Conservation (phyloP, 2,797 vertebrate species). For the Buceros bicornis region DNA sequence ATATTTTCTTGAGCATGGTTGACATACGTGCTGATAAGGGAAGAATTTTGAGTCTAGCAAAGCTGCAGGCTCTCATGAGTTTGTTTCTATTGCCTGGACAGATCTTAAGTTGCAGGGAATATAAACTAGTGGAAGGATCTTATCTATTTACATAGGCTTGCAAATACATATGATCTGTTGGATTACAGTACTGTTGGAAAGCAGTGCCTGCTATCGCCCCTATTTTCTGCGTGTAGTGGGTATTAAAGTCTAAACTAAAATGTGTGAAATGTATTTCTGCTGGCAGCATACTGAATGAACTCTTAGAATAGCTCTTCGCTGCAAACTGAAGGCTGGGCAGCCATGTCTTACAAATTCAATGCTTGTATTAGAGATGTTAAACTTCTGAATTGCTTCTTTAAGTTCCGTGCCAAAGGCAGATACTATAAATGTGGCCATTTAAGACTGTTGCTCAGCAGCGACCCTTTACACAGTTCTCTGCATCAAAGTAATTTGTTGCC, state of each 20-base stretch:
- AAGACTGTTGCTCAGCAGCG: background rate
- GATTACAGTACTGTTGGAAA: constrained; percentile 25
- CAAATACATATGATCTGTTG: constrained; percentile 6
- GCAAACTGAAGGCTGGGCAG: background rate
- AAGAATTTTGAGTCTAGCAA: background rate
- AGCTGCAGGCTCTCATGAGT: background rate
- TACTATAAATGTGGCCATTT: background rate
- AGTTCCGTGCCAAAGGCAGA: background rate
- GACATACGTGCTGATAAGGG: background rate
- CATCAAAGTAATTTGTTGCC: background rate
- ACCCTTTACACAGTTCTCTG: background rate
- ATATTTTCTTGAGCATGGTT: background rate
- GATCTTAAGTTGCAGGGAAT: background rate
- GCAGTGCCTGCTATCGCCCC: background rate
- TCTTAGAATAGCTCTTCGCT: background rate
- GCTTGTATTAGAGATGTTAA: background rate
- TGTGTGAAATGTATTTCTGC: background rate
- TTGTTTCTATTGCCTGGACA: constrained; percentile 41
- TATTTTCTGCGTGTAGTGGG: background rate
- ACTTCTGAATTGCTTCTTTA: background rate
- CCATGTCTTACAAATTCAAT: background rate
- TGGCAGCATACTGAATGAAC: background rate
- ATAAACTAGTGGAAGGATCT: constrained; percentile 15
- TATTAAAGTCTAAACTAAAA: constrained; percentile 31
- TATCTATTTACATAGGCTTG: constrained; percentile 27